Base-by-base conservation (phyloP, 1,140 invertebrate species). In the Pemphigus obesinymphae region DNA sequence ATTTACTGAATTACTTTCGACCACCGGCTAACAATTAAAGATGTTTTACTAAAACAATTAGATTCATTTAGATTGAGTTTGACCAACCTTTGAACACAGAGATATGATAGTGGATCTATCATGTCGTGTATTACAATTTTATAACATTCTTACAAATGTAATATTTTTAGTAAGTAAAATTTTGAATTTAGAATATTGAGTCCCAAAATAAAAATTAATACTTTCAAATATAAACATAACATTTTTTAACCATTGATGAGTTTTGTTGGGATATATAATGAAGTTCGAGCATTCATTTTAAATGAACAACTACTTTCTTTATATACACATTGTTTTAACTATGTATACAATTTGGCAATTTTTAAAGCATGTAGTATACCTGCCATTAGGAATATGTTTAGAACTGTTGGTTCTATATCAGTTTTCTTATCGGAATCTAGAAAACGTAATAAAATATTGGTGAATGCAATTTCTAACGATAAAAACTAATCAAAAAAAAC, bases 101-200 rank as follows among this genome's bases (percentile, higher is more conserved):
- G 84, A 37, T 86, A 86, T 63, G 85, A 86, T 82, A 85, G 85
- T 17, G 85, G 85, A 40, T 82, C 84, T 63, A 84, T 82, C 31
- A 85, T 86, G 85, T 84, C 83, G 83, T 85, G 84, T 61, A 37
- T 83, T 61, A 53, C 29, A 29, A 61, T 31, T 61, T 15, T 61
- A 29, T 29, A 50, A 50, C 5, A n/a, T 8, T 50, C 6, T 50
- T 50, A 50, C n/a, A 20, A 50, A 50, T 20, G 20, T 50, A 50
- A n/a, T n/a, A n/a, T n/a, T n/a, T n/a, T n/a, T n/a, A n/a, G n/a
- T n/a, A n/a, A n/a, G n/a, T n/a, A n/a, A n/a, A n/a, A n/a, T n/a
- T n/a, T n/a, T n/a, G n/a, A n/a, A n/a, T n/a, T n/a, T n/a, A n/a
- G n/a, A n/a, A n/a, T n/a, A n/a, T n/a, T n/a, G n/a, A n/a, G n/a